These are phyloP conservation scores for Apodemia zela DNA, from an alignment of 2,888 invertebrate species.

Conservation along the genomic window DNA sequence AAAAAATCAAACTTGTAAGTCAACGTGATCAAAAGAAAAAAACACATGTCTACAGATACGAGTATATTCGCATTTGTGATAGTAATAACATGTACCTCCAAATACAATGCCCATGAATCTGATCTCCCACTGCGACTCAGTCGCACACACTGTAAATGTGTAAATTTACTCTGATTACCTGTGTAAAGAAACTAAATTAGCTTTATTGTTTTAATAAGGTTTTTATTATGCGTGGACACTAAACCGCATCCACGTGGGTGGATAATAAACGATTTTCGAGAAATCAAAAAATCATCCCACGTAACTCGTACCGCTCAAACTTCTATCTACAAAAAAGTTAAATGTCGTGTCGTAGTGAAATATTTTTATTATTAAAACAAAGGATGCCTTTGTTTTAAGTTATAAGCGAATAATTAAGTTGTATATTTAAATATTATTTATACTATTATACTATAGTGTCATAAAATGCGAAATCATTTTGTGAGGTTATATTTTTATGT, in stretches of 20 bases:
- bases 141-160: conserved; percentile 4
- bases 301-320: conserved; percentile 45
- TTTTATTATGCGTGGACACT: conserved; percentile 20
- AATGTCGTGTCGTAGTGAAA: conserved; percentile 53
- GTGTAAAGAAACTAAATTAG: conserved; percentile 17
- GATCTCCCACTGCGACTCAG: conserved; percentile 17
- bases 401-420: conserved; percentile 24
- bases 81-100: not conserved
- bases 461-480: no score
- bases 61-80: no score
- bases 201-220: conserved; percentile 23
- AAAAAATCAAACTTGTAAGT: no score
- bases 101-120: not conserved
- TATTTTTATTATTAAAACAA: conserved; percentile 61
- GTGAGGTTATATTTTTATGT: no score
- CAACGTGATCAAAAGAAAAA: no score
- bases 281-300: conserved; percentile 57
- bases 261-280: conserved; percentile 39
- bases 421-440: not conserved
- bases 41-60: no score
- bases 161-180: conserved; percentile 18
- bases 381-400: conserved; percentile 39
- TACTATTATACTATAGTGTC: no score
- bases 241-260: conserved; percentile 29
- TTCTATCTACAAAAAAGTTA: conserved; percentile 42